These are phyloP conservation scores for Pachliopta kotzebuea DNA, from an alignment of 2,888 invertebrate genomes.

Conservation along the genomic window DNA sequence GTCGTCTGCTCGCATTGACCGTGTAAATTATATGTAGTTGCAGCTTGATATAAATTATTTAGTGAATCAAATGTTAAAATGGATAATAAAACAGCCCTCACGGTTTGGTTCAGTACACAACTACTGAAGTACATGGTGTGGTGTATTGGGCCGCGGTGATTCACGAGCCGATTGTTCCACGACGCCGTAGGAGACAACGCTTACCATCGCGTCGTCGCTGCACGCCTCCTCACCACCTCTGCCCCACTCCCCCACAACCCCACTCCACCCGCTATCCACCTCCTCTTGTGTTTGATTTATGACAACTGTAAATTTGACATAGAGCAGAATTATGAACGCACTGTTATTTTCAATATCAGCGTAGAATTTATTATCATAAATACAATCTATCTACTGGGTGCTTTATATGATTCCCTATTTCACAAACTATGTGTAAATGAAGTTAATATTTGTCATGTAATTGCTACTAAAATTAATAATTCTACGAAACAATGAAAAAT, in stretches of 20 bases:
- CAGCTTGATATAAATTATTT: conserved; percentile 58
- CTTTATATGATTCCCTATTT: too few relatives aligned
- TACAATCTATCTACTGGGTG: too few relatives aligned
- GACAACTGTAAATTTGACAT: conserved; percentile 18
- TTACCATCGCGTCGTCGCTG: conserved; percentile 39
- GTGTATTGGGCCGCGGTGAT: conserved; percentile 39
- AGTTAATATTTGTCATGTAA: too few relatives aligned
- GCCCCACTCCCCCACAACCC: too few relatives aligned
- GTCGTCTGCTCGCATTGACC: conserved; percentile 57
- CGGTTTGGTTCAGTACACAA: too few relatives aligned
- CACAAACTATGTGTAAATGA: too few relatives aligned
- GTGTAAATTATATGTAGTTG: conserved; percentile 58
- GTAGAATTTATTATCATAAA: too few relatives aligned
- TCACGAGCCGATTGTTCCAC: conserved; percentile 49
- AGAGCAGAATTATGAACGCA: conserved; percentile 1
- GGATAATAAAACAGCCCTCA: conserved; percentile 33
- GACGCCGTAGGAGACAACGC: conserved; percentile 40
- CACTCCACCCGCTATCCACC: background rate
- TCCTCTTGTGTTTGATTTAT: conserved; percentile 21
- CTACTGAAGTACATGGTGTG: conserved; percentile 20
- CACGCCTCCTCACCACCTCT: conserved; percentile 6
- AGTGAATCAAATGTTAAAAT: conserved; percentile 53
- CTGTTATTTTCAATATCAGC: too few relatives aligned
- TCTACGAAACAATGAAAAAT: too few relatives aligned
- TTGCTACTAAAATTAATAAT: too few relatives aligned